A percentile compares a stretch with the other conserved stretches of the same genome.
phyloP scores from a whole-genome alignment of 2,888 invertebrate species.

The Dasysyrphus albostriatus region DNA sequence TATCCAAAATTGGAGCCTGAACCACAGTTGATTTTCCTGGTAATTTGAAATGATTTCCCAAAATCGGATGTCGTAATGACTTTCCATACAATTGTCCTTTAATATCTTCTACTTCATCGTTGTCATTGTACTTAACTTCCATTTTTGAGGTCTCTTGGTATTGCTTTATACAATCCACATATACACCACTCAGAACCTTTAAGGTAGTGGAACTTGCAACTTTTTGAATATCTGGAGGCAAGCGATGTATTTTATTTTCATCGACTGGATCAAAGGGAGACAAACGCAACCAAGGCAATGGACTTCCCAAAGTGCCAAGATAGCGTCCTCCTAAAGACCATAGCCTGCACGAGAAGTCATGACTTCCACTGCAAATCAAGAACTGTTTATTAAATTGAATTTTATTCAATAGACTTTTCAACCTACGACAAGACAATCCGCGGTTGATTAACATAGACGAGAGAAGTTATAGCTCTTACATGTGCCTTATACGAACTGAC shows the following conservation, averaged over 20 bases:
- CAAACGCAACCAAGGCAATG: constrained; percentile 86
- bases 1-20: constrained; percentile 86
- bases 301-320: constrained; percentile 90
- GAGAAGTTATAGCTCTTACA: constrained; percentile 87
- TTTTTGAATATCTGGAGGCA: constrained; percentile 90
- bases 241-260: constrained; percentile 82
- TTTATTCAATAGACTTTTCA: background rate
- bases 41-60: constrained; percentile 86
- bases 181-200: constrained; percentile 85
- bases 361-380: constrained; percentile 85
- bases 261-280: constrained; percentile 84
- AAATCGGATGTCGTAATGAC: constrained; percentile 85
- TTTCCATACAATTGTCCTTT: constrained; percentile 84
- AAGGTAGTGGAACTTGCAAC: constrained; percentile 91
- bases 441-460: constrained; percentile 88
- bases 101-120: constrained; percentile 54
- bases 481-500: constrained; percentile 90
- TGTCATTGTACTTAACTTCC: constrained; percentile 78
- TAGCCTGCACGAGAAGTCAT: constrained; percentile 89
- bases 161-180: constrained; percentile 57
- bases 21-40: constrained; percentile 83
- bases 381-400: constrained; percentile 30
- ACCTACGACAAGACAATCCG: constrained; percentile 88
- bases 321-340: constrained; percentile 90
- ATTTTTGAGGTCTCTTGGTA: constrained; percentile 56